Conservation (phyloP, 64 coral and sea anemone species). For the Montipora foliosa region DNA sequence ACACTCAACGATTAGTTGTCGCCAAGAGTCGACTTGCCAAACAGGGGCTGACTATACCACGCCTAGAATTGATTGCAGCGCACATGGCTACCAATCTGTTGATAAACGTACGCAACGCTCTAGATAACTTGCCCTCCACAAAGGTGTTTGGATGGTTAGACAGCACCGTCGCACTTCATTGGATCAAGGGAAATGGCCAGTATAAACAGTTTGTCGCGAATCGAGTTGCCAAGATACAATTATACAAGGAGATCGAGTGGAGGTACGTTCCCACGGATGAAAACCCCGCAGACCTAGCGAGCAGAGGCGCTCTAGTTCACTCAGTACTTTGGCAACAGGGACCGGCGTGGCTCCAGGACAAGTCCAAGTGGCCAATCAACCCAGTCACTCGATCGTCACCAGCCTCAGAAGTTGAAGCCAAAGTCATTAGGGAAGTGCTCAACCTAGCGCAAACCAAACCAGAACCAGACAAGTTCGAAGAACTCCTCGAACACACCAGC, state of each 20-base stretch:
- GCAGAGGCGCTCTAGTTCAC: too few species aligned
- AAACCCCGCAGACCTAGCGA: too few species aligned
- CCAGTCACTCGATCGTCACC: slow-evolving; percentile 25
- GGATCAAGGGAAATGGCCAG: slow-evolving; percentile 32
- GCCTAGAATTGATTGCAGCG: slow-evolving; percentile 30
- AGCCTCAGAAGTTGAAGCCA: slow-evolving; percentile 24
- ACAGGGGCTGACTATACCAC: slow-evolving; percentile 23
- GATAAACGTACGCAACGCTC: slow-evolving; percentile 22
- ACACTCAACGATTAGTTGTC: slow-evolving; percentile 10
- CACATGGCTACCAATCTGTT: slow-evolving; percentile 46
- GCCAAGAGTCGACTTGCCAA: slow-evolving; percentile 28
- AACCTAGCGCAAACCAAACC: slow-evolving; percentile 18
- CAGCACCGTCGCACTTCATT: slow-evolving; percentile 35
- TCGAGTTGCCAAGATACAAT: slow-evolving; percentile 38
- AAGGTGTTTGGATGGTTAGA: slow-evolving; percentile 50
- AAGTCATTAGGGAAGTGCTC: slow-evolving; percentile 13
- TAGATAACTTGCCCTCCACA: slow-evolving; percentile 1
- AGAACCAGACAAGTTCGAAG: slow-evolving; percentile 14
- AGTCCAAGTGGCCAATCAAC: slow-evolving; percentile 5
- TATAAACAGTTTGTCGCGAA: slow-evolving; percentile 53
- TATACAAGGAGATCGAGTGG: too few species aligned
- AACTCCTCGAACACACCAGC: background rate
- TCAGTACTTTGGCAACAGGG: too few species aligned
- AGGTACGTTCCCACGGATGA: too few species aligned
- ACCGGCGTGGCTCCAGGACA: too few species aligned